These are phyloP conservation scores for Agrypnus murinus DNA, from an alignment of 2,888 invertebrate species.

Conservation along the genomic window DNA sequence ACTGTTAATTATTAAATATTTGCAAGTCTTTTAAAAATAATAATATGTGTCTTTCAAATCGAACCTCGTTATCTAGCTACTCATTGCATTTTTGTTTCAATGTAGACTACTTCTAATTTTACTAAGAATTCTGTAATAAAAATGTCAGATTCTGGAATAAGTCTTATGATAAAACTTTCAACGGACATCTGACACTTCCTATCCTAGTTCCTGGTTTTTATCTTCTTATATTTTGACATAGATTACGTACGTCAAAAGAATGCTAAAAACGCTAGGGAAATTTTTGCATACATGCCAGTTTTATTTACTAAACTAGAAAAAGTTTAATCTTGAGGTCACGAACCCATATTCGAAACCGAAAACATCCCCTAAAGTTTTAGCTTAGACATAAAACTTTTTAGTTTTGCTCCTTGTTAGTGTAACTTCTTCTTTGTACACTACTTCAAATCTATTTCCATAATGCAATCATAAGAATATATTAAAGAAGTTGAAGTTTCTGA, in stretches of 20 bases:
- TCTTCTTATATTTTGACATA: background rate
- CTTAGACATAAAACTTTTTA: slow-evolving; percentile 9
- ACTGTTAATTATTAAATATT: too few relatives aligned
- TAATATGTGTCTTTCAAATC: too few relatives aligned
- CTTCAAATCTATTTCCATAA: background rate
- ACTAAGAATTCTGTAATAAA: too few relatives aligned
- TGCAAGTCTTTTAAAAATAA: too few relatives aligned
- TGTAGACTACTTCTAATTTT: too few relatives aligned
- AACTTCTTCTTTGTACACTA: slow-evolving; percentile 7
- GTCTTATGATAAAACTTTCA: too few relatives aligned
- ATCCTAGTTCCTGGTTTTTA: too few relatives aligned
- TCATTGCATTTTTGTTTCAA: too few relatives aligned
- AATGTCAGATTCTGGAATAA: too few relatives aligned
- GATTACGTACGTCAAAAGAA: background rate
- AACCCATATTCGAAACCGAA: slow-evolving; percentile 17
- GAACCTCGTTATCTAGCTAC: too few relatives aligned
- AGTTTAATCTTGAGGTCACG: slow-evolving; percentile 20
- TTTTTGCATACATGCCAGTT: background rate
- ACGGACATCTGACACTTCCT: too few relatives aligned
- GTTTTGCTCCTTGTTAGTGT: background rate
- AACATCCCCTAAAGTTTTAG: slow-evolving; percentile 14
- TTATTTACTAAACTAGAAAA: background rate
- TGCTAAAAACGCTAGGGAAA: background rate
- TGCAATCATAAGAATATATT: background rate
- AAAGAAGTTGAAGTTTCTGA: background rate